These are phyloP conservation scores for Myiozetetes cayanensis DNA, from an alignment of 2,113 vertebrate species.

Conservation along the genomic window DNA sequence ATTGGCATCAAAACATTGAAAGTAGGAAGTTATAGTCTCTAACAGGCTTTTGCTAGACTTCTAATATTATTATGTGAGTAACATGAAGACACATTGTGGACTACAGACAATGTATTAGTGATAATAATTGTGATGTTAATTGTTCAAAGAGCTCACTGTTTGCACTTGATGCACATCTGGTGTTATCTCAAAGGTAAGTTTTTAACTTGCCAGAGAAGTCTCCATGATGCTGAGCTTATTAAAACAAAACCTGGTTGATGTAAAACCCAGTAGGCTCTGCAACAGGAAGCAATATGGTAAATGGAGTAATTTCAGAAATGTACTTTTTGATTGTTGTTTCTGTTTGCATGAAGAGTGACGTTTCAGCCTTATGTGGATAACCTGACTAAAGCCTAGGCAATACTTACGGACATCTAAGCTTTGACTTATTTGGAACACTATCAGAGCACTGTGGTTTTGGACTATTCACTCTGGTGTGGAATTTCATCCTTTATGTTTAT, in stretches of 20 bases:
- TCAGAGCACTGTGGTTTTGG: neutral
- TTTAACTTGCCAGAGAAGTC: neutral
- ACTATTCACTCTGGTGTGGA: neutral
- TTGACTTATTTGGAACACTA: neutral
- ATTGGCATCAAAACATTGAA: neutral
- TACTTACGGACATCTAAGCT: neutral
- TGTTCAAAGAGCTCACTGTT: neutral
- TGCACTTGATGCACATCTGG: neutral
- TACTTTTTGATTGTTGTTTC: neutral
- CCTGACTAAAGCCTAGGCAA: neutral
- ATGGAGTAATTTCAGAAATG: neutral
- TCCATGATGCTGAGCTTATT: neutral
- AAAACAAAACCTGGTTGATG: neutral
- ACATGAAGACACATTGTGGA: neutral
- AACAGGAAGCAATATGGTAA: neutral
- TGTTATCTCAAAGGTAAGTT: neutral
- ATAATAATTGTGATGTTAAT: neutral
- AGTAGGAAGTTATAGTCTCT: neutral
- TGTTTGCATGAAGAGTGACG: neutral
- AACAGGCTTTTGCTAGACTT: neutral
- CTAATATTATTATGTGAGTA: neutral
- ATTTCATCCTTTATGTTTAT: neutral
- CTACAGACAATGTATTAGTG: rapidly evolving
- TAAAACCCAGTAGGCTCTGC: neutral
- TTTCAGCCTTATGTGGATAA: neutral